These are phyloP conservation scores for Ursus arctos DNA, from an alignment of 2,113 vertebrate genomes.

Conservation along the genomic window DNA sequence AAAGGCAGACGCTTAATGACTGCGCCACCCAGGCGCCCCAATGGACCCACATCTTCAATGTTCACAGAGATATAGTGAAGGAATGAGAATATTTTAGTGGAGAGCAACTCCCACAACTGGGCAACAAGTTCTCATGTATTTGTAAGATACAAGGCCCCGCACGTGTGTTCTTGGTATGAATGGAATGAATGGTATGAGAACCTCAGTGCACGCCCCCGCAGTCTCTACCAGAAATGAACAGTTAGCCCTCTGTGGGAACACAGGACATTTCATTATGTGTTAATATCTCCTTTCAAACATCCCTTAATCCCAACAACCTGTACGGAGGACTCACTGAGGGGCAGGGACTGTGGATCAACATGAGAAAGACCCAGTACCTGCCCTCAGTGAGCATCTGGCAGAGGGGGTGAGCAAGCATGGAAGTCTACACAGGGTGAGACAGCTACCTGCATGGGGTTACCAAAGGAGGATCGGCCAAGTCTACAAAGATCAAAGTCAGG, in stretches of 20 bases:
- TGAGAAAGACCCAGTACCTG: no score
- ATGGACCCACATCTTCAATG: no score
- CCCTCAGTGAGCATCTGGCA: neutral
- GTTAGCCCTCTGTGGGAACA: neutral
- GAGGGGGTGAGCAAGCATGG: neutral
- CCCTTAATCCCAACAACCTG: no score
- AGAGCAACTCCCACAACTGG: neutral
- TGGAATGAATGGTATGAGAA: neutral
- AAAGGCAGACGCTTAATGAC: no score
- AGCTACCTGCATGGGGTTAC: neutral
- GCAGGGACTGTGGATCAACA: neutral
- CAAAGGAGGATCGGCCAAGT: accelerated
- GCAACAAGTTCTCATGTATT: neutral
- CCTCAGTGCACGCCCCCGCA: neutral
- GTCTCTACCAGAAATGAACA: neutral
- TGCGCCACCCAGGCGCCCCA: no score
- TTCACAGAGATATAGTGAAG: neutral
- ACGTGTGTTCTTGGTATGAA: neutral
- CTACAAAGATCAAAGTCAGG: neutral
- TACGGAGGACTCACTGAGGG: neutral
- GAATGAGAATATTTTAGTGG: neutral
- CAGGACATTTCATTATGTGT: neutral
- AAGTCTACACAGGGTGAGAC: neutral
- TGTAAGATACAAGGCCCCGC: neutral
- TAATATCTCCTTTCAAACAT: neutral